Percentiles rank a stretch among this genome's conserved stretches.
Conservation (phyloP, 2,888 invertebrate genomes). For the Drosophila infuscata region DNA sequence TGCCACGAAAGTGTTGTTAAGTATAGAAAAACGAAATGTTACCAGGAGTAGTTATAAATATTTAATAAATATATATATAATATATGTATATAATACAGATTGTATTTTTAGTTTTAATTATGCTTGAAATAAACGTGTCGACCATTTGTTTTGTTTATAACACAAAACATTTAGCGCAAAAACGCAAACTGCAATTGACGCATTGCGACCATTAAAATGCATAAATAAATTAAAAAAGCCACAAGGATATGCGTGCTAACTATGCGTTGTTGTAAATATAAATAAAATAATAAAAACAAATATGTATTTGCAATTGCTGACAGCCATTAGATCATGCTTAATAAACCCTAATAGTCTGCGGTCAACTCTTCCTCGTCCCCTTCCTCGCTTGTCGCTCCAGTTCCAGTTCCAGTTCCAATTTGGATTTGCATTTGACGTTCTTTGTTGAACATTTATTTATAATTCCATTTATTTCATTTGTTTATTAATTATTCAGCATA, state of each 20-base stretch:
- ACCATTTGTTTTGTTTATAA: conserved; percentile 36
- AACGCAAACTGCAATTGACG: conserved; percentile 46
- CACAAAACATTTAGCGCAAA: conserved; percentile 35
- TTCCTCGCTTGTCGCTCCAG: background rate
- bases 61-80: conserved; percentile 19
- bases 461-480: conserved; percentile 47
- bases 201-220: conserved; percentile 44
- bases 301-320: conserved; percentile 32
- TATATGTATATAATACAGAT: background rate
- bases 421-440: conserved; percentile 36
- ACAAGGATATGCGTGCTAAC: conserved; percentile 25
- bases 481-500: conserved; percentile 62
- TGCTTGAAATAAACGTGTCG: conserved; percentile 57
- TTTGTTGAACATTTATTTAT: conserved; percentile 40
- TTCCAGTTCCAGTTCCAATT: conserved; percentile 29
- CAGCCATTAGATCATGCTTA: conserved; percentile 72
- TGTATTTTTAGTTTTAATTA: conserved; percentile 57
- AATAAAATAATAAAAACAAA: background rate
- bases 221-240: conserved; percentile 59
- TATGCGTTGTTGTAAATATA: conserved; percentile 1
- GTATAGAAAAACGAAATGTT: background rate
- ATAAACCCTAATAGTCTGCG: conserved; percentile 77
- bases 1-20: background rate
- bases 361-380: conserved; percentile 28
- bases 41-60: conserved; percentile 41